These are phyloP conservation scores for Hydropotes inermis DNA, from an alignment of 2,113 vertebrate genomes.

Conservation along the genomic window DNA sequence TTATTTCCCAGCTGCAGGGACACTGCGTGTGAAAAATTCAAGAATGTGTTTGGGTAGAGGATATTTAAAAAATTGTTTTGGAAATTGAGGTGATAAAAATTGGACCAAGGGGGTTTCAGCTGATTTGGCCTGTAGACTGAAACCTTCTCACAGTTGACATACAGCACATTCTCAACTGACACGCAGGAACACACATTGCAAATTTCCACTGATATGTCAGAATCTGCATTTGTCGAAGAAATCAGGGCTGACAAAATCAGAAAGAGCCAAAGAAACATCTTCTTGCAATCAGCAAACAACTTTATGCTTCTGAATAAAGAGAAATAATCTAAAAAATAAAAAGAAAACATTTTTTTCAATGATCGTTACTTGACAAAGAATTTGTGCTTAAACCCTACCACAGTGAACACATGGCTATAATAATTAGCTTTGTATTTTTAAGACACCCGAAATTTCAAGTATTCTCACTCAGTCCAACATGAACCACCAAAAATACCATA, in stretches of 20 bases:
- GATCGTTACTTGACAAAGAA: conserved; percentile 61
- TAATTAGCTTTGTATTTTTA: neutral
- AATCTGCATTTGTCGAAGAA: conserved; percentile 88
- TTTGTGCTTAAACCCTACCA: conserved; percentile 62
- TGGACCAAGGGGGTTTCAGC: conserved; percentile 93
- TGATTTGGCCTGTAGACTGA: conserved; percentile 97
- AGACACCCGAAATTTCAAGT: neutral
- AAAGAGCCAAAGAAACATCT: conserved; percentile 98
- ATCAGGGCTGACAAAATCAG: conserved; percentile 91
- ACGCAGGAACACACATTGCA: conserved; percentile 97
- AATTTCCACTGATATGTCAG: conserved; percentile 93
- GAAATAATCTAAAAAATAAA: conserved; percentile 85
- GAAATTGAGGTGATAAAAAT: conserved; percentile 97
- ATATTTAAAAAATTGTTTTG: conserved; percentile 97
- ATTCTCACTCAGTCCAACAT: neutral
- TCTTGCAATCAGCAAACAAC: conserved; percentile 92
- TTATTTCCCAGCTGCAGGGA: conserved; percentile 98
- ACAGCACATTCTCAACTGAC: conserved; percentile 97
- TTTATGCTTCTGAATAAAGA: conserved; percentile 85
- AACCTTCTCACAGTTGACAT: conserved; percentile 98
- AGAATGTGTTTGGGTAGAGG: conserved; percentile 96
- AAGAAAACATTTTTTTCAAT: conserved; percentile 80
- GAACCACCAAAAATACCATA: neutral
- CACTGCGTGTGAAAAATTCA: conserved; percentile 97
- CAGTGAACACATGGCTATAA: conserved; percentile 26